Conservation (phyloP, 1,140 invertebrate genomes). For the Drosophila tropicalis region DNA sequence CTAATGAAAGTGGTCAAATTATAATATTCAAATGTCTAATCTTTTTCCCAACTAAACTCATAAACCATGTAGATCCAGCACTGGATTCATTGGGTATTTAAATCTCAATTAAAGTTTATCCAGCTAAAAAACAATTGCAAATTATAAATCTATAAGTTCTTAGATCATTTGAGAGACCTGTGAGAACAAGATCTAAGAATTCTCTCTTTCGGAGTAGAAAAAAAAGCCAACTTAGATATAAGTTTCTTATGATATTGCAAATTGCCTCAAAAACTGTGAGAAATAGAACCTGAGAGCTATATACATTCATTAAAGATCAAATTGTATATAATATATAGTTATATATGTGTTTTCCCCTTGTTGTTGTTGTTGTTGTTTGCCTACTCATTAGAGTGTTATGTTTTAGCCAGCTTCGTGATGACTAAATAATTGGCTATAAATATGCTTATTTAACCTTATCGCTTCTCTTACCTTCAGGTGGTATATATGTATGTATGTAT, state of each 20-base stretch:
- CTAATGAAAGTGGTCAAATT: no score
- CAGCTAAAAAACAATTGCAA: no score
- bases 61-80: no score
- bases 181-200: not conserved
- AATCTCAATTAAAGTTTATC: no score
- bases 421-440: slow-evolving; percentile 55
- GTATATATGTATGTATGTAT: slow-evolving; percentile 5
- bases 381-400: slow-evolving; percentile 29
- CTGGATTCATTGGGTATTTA: no score
- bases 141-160: no score
- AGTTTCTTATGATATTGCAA: not conserved
- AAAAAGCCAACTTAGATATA: not conserved
- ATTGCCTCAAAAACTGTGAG: not conserved
- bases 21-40: no score
- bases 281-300: not conserved
- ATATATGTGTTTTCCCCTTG: not conserved
- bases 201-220: no score
- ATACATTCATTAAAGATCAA: not conserved
- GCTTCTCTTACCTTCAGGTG: slow-evolving; percentile 35
- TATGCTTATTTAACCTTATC: slow-evolving; percentile 49
- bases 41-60: no score
- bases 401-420: slow-evolving; percentile 27
- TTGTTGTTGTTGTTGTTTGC: not conserved
- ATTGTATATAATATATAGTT: not conserved
- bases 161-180: no score